Evolutionary conservation across 2,888 invertebrate genomes (phyloP).

Genomic region (Aporophyla nigra): DNA sequence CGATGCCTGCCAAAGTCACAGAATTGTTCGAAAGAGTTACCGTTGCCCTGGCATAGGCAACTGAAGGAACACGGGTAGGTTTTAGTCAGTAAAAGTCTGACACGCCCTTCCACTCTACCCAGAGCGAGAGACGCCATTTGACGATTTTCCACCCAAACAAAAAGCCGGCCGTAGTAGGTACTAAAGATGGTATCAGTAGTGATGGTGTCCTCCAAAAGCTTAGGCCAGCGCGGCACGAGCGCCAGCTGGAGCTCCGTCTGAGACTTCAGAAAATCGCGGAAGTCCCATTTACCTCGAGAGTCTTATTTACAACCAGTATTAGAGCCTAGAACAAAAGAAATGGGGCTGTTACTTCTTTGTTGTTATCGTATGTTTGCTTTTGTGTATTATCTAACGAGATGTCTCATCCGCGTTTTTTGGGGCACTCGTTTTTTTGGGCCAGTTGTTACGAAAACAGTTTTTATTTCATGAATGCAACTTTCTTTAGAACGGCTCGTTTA

Average conservation of each 20-base stretch:
- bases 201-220: constrained; percentile 94
- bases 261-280: constrained; percentile 93
- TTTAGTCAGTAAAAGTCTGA: too few species aligned
- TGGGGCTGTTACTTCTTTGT: neutral
- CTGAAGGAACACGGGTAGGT: too few species aligned
- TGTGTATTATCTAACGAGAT: neutral
- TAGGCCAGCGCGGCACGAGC: constrained; percentile 93
- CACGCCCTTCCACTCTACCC: too few species aligned
- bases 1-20: too few species aligned
- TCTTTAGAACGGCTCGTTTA: neutral
- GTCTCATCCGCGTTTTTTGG: neutral
- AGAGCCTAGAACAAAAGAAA: constrained; percentile 92
- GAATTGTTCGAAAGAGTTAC: too few species aligned
- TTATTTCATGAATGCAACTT: neutral
- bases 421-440: neutral
- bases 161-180: neutral
- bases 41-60: too few species aligned
- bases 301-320: constrained; percentile 92
- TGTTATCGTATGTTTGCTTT: neutral
- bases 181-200: constrained; percentile 95
- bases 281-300: constrained; percentile 89
- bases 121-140: too few species aligned
- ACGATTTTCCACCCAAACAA: too few species aligned
- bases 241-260: constrained; percentile 91
- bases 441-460: neutral